A percentile compares a stretch with the other conserved stretches of the same genome.
These are phyloP conservation scores for Dicentrarchus labrax DNA, from an alignment of 2,113 vertebrate genomes.

Conservation along the genomic window DNA sequence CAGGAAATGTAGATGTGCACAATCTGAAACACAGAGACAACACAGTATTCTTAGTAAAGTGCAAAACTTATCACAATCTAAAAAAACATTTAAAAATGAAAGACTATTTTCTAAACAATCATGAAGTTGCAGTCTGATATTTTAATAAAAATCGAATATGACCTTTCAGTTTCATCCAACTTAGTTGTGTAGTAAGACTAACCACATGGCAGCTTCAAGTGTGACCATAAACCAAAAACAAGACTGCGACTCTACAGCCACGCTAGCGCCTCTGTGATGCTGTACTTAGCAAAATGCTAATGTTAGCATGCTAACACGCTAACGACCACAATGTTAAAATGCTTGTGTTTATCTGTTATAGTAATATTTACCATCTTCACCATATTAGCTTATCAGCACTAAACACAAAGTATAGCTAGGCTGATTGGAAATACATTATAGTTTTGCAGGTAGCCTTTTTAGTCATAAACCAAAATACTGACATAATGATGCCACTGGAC, in stretches of 20 bases:
- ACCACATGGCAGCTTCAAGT: too few species aligned
- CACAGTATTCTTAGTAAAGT: background rate
- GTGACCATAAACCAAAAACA: too few species aligned
- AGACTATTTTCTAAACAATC: background rate
- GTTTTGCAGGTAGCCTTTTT: background rate
- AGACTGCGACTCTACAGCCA: too few species aligned
- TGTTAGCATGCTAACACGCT: too few species aligned
- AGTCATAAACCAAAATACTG: background rate
- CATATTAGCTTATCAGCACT: background rate
- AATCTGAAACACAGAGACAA: conserved; percentile 69
- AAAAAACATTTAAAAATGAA: background rate
- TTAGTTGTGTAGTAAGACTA: background rate
- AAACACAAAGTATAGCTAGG: background rate
- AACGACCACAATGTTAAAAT: background rate
- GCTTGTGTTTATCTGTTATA: background rate
- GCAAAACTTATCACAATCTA: background rate
- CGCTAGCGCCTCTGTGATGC: too few species aligned
- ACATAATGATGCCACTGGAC: background rate
- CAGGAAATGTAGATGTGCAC: conserved; percentile 23
- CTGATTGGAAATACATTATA: background rate
- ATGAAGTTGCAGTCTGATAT: background rate
- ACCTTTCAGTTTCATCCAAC: background rate
- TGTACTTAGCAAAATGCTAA: too few species aligned
- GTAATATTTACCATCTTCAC: background rate
- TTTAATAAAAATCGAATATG: background rate